Evolutionary conservation across 2,888 invertebrate species (phyloP).

Genomic region (Mermis nigrescens): DNA sequence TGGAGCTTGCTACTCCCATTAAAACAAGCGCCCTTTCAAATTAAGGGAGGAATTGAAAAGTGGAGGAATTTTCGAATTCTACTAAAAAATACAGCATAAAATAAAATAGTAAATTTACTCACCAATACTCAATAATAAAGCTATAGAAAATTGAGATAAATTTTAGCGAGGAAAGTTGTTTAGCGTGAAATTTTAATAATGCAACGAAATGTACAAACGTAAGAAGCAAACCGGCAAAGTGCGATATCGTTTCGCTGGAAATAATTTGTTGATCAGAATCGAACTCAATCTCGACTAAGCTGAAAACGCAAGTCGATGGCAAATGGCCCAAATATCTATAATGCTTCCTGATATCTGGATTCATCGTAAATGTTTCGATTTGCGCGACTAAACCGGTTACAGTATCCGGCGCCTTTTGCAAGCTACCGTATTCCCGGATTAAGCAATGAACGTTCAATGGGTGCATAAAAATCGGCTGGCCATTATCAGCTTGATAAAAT

Average conservation of each 20-base stretch:
- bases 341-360: constrained; percentile 54
- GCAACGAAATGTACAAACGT: too few species aligned
- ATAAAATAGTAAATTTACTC: too few species aligned
- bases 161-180: too few species aligned
- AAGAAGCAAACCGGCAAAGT: too few species aligned
- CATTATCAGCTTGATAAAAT: constrained; percentile 63
- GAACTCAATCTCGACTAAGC: constrained; percentile 67
- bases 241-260: constrained; percentile 48
- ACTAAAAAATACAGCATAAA: too few species aligned
- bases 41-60: too few species aligned
- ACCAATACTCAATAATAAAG: too few species aligned
- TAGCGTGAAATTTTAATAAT: too few species aligned
- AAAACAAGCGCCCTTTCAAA: too few species aligned
- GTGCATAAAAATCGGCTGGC: constrained; percentile 76
- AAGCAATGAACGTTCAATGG: constrained; percentile 73
- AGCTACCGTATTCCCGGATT: constrained; percentile 59
- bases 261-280: constrained; percentile 46
- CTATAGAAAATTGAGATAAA: too few species aligned
- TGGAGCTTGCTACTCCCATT: too few species aligned
- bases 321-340: constrained; percentile 62
- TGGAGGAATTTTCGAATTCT: too few species aligned
- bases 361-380: constrained; percentile 64
- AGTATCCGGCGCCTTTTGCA: constrained; percentile 53
- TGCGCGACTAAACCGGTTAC: constrained; percentile 63
- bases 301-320: constrained; percentile 70